A percentile compares a stretch with the other conserved stretches of the same genome.
Evolutionary conservation across 2,797 vertebrate species (phyloP).

Genomic region (Lacerta agilis): DNA sequence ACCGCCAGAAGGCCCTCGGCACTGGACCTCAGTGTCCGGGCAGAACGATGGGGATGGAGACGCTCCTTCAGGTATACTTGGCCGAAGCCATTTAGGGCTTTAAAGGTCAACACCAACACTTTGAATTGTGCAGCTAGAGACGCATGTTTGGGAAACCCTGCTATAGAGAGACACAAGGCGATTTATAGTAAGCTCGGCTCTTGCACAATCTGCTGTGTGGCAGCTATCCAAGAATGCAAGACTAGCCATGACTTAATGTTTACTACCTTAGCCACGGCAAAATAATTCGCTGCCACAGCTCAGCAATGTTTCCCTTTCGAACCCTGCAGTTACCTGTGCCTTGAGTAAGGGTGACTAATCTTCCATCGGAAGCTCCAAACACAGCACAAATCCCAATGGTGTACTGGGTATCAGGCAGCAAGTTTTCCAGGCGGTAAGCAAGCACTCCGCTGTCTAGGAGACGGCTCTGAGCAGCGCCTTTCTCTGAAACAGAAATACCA

Average conservation of each 20-base stretch:
- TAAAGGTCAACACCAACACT: too few species aligned
- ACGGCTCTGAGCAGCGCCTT: conserved; percentile 69
- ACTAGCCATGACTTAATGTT: too few species aligned
- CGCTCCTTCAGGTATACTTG: too few species aligned
- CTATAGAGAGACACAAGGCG: not conserved
- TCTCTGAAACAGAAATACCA: conserved; percentile 64
- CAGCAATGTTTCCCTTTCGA: not conserved
- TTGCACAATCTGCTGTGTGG: not conserved
- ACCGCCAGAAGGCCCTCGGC: too few species aligned
- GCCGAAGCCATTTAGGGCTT: too few species aligned
- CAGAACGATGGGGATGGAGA: too few species aligned
- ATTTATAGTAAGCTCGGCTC: not conserved
- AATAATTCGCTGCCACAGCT: not conserved
- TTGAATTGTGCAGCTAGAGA: too few species aligned
- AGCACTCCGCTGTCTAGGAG: conserved; percentile 80
- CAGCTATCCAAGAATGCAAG: not conserved
- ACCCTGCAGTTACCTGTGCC: conserved; percentile 79
- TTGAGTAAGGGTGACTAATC: conserved; percentile 85
- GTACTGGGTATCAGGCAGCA: conserved; percentile 82
- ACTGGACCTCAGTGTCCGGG: too few species aligned
- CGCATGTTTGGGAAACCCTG: too few species aligned
- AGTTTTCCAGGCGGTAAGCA: conserved; percentile 74
- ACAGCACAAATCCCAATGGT: conserved; percentile 81
- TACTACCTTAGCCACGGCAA: too few species aligned
- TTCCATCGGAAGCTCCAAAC: conserved; percentile 85